Evolutionary conservation across 2,797 vertebrate species (phyloP), one percentile per base, ranked within the genome.

Genomic region (Valencia hispanica): DNA sequence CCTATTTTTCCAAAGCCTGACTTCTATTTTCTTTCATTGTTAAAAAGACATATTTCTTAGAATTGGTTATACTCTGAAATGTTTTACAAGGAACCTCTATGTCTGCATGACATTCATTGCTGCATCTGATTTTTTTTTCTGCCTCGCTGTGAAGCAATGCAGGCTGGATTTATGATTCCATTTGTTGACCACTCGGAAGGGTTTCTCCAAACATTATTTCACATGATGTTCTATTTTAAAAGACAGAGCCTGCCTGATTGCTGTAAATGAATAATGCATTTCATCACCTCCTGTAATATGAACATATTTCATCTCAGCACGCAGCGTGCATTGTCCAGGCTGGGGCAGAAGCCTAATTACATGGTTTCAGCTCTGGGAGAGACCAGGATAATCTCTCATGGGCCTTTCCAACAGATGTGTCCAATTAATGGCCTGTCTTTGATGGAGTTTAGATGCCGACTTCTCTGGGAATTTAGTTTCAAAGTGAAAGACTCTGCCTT

Each of bases 371-470:
- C 84, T 73, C 77, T 82, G 69, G 77, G 80, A 79, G 80, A 88
- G 72, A 84, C 74, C 18, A n/a, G 63, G 70, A 73, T 91, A 91
- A 93, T 93, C 85, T 89, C 90, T 86, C 75, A 83, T 87, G 88
- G 85, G 79, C 82, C 90, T 84, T 83, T 92, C 72, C 80, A 88
- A 90, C 89, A 94, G 91, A 94, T 94, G 91, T 90, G 83, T 88
- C 91, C 89, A 92, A 93, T 94, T 94, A 94, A 94, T 91, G 76
- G 61, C 79, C 68, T 72, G 77, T 84, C 87, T 94, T 94, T 94
- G 91, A 94, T 91, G 81, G 84, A 86, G 82, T 88, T 90, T 84
- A 84, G 84, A 89, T 84, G 87, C 61, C 5, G 51, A 77, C 74
- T 65, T 83, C 86, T 85, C 78, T 90, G 92, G 89, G 92, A 93